Percentiles rank a stretch among this genome's conserved stretches.
Conservation (phyloP, 2,888 invertebrate species). For the Drosophila pegasa region DNA sequence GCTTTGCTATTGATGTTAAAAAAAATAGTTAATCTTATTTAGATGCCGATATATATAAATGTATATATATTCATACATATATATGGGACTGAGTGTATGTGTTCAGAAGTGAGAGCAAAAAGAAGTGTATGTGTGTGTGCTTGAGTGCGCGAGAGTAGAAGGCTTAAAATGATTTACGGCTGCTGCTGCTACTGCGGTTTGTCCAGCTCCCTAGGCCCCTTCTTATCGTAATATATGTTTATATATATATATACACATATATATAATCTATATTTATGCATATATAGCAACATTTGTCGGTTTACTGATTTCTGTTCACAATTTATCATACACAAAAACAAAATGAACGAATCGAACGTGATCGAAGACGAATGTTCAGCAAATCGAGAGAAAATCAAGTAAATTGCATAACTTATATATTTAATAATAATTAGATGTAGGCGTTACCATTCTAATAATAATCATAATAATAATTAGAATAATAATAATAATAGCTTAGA, state of each 20-base stretch:
- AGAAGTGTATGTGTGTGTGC: conserved; percentile 20
- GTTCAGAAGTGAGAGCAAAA: conserved; percentile 24
- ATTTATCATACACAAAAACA: conserved; percentile 34
- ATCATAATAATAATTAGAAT: conserved; percentile 42
- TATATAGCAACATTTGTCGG: conserved; percentile 51
- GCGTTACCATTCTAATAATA: conserved; percentile 42
- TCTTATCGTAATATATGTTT: conserved; percentile 36
- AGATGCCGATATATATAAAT: conserved; percentile 48
- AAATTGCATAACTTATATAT: conserved; percentile 76
- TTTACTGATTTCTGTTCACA: conserved; percentile 25
- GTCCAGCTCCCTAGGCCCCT: conserved; percentile 38
- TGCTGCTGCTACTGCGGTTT: conserved; percentile 20
- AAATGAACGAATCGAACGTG: conserved; percentile 10
- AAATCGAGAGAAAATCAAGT: conserved; percentile 32
- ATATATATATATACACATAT: neutral
- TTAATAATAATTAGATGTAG: conserved; percentile 69
- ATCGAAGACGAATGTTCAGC: conserved; percentile 23
- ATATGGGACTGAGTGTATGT: conserved; percentile 33
- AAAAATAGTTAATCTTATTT: conserved; percentile 56
- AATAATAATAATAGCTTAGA: conserved; percentile 71
- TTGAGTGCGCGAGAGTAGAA: conserved; percentile 33
- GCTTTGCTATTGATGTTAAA: conserved; percentile 64
- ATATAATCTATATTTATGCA: conserved; percentile 35
- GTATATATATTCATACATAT: conserved; percentile 15
- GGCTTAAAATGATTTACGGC: conserved; percentile 35